Percentiles rank a stretch among this genome's conserved stretches.
These are phyloP conservation scores for Neofelis nebulosa DNA, from an alignment of 2,113 vertebrate species.

Conservation along the genomic window DNA sequence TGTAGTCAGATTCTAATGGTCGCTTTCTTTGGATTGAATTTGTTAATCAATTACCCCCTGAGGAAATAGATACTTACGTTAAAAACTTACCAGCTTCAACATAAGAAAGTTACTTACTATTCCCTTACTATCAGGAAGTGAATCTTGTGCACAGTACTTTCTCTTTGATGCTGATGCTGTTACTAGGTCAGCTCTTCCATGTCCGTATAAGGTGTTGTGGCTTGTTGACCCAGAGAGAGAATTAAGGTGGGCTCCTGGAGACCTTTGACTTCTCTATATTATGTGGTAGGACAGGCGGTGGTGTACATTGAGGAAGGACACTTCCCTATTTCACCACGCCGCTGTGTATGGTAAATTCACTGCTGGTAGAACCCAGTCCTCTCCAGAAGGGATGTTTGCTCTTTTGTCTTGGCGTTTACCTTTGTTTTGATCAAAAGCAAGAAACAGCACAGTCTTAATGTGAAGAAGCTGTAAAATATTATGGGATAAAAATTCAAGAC, in stretches of 20 bases:
- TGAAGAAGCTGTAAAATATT: not conserved
- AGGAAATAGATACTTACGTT: not conserved
- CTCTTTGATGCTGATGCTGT: not conserved
- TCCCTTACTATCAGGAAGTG: not conserved
- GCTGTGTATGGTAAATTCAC: not conserved
- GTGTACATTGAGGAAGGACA: not conserved
- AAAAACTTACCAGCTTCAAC: constrained; percentile 9
- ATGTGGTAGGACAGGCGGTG: not conserved
- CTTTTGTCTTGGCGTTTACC: not conserved
- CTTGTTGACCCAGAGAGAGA: not conserved
- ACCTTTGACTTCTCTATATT: not conserved
- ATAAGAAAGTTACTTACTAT: not conserved
- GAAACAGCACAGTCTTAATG: not conserved
- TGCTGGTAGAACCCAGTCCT: not conserved
- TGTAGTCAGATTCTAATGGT: not conserved
- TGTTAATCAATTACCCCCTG: not conserved
- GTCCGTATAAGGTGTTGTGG: constrained; percentile 13
- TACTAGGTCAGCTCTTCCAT: not conserved
- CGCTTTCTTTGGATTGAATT: not conserved
- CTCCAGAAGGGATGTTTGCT: not conserved
- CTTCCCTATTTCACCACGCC: not conserved
- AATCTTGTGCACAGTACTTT: constrained; percentile 1
- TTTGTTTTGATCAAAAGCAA: constrained; percentile 35
- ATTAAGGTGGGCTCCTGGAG: not conserved
- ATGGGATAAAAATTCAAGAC: not conserved